A percentile compares a stretch with the other conserved stretches of the same genome.
phyloP scores from a whole-genome alignment of 2,888 invertebrate genomes.

The Ormyrus rosae region DNA sequence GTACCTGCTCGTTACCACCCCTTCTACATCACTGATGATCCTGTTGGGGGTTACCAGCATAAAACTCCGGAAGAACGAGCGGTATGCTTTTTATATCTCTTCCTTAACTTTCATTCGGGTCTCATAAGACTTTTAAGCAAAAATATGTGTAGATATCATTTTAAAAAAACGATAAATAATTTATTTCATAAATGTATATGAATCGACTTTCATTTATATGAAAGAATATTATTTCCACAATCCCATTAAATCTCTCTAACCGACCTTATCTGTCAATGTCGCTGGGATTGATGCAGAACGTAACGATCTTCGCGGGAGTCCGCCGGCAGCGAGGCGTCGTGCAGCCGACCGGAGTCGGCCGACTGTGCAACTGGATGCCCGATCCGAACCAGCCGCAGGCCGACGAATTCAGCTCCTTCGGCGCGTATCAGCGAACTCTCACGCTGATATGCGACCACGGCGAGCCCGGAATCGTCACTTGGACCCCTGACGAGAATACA shows the following conservation, averaged over 20 bases:
- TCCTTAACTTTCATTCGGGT: background rate
- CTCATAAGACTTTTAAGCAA: background rate
- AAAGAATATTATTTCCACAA: too few species aligned
- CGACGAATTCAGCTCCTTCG: conserved; percentile 91
- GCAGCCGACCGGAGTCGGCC: conserved; percentile 87
- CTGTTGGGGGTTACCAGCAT: conserved; percentile 92
- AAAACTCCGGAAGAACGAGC: conserved; percentile 88
- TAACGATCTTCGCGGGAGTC: conserved; percentile 90
- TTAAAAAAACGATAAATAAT: background rate
- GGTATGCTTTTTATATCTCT: conserved; percentile 75
- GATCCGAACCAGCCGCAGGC: conserved; percentile 84
- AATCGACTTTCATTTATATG: too few species aligned
- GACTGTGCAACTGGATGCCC: conserved; percentile 92
- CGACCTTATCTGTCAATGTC: background rate
- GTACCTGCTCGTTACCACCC: conserved; percentile 92
- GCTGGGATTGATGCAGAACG: conserved; percentile 76
- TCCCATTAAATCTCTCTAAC: background rate
- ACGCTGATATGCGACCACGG: conserved; percentile 90
- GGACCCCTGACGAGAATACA: conserved; percentile 91
- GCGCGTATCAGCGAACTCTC: conserved; percentile 91
- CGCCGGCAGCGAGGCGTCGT: conserved; percentile 83
- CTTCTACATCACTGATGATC: conserved; percentile 94
- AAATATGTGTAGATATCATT: too few species aligned
- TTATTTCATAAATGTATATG: too few species aligned
- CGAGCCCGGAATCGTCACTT: conserved; percentile 89